Conservation (phyloP, 2,113 vertebrate genomes). For the Lutjanus erythropterus region DNA sequence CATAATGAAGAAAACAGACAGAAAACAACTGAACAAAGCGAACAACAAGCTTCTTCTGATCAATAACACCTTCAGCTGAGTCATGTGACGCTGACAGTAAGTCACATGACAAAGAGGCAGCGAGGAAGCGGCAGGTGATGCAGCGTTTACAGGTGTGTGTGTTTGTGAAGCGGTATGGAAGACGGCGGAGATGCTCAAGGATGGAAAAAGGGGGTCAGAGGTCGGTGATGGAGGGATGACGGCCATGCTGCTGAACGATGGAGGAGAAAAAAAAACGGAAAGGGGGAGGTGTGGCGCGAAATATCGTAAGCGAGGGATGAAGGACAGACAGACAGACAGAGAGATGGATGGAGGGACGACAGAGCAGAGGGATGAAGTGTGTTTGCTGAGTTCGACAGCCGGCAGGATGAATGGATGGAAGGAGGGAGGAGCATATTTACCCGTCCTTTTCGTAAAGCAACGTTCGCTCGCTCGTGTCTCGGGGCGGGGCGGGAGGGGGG, state of each 20-base stretch:
- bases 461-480: conserved; percentile 47
- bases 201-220: not conserved
- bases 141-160: conserved; percentile 23
- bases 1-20: no score
- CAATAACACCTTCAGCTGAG: not conserved
- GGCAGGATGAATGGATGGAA: not conserved
- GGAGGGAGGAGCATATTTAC: conserved; percentile 76
- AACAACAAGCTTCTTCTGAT: not conserved
- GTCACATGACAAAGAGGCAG: conserved; percentile 29
- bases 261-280: not conserved
- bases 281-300: not conserved
- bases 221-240: conserved; percentile 7
- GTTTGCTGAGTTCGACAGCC: conserved; percentile 1
- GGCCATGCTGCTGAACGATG: conserved; percentile 35
- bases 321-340: not conserved
- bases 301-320: not conserved
- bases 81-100: not conserved
- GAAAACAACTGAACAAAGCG: not conserved
- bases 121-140: conserved; percentile 20
- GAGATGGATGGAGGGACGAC: not conserved
- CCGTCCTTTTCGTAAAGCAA: conserved; percentile 68
- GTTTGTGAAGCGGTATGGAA: not conserved
- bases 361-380: conserved; percentile 13
- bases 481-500: conserved; percentile 61
- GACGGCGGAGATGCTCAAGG: not conserved